These are phyloP conservation scores for Chaenodraco wilsoni DNA, from an alignment of 2,797 vertebrate species.

Conservation along the genomic window DNA sequence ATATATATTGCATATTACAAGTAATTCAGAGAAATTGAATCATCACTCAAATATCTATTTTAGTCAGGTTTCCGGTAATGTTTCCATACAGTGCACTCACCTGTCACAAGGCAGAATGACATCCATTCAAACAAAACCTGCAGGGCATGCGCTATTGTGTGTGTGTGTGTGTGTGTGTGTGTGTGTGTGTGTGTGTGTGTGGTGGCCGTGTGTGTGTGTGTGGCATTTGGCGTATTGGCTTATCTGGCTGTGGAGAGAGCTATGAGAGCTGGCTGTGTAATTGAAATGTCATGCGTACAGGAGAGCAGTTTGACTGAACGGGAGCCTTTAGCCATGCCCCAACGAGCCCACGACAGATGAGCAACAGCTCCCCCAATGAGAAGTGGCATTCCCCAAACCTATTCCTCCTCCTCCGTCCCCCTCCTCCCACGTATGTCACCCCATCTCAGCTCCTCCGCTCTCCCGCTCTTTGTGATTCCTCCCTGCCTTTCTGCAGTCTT, in stretches of 20 bases:
- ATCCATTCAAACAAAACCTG: conserved; percentile 52
- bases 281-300: conserved; percentile 86
- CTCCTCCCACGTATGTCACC: conserved; percentile 46
- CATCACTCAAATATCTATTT: conserved; percentile 42
- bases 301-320: conserved; percentile 80
- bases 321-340: conserved; percentile 83
- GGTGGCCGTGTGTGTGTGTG: conserved; percentile 45
- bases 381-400: conserved; percentile 73
- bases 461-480: conserved; percentile 54
- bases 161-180: conserved; percentile 5
- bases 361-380: conserved; percentile 78
- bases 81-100: conserved; percentile 39
- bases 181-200: conserved; percentile 50
- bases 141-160: conserved; percentile 8
- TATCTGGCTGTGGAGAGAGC: conserved; percentile 77
- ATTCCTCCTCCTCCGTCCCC: conserved; percentile 57
- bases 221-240: conserved; percentile 68
- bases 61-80: conserved; percentile 20
- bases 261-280: conserved; percentile 80
- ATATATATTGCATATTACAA: conserved; percentile 13
- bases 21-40: conserved; percentile 25
- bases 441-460: conserved; percentile 40
- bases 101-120: conserved; percentile 52
- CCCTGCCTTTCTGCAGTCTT: conserved; percentile 65
- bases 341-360: conserved; percentile 79